Conservation (phyloP, 2,888 invertebrate genomes). For the Silvanus unidentatus region DNA sequence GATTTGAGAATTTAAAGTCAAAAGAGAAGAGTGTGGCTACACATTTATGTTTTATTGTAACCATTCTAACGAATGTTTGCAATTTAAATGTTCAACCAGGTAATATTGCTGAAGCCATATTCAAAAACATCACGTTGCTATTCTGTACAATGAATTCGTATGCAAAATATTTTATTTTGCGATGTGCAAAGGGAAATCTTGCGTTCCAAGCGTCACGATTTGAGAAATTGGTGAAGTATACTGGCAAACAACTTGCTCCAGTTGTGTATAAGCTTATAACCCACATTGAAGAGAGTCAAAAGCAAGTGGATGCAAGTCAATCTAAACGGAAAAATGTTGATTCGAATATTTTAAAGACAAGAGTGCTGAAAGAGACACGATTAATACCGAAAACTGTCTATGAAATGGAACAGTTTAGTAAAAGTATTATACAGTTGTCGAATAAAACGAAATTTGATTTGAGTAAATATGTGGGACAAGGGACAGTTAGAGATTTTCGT, state of each 20-base stretch:
- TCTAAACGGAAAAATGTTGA: constrained; percentile 36
- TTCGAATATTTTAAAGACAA: constrained; percentile 41
- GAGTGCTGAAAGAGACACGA: constrained; percentile 56
- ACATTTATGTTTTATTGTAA: constrained; percentile 53
- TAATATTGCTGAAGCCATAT: constrained; percentile 50
- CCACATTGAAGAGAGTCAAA: constrained; percentile 52
- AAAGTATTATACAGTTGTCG: constrained; percentile 53
- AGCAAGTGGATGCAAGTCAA: constrained; percentile 31
- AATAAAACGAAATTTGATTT: constrained; percentile 55
- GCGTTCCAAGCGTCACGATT: constrained; percentile 52
- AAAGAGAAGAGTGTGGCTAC: constrained; percentile 54
- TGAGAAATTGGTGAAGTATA: constrained; percentile 52
- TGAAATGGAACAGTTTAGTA: constrained; percentile 60
- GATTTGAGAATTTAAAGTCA: constrained; percentile 46
- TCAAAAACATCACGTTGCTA: constrained; percentile 52
- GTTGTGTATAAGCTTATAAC: constrained; percentile 54
- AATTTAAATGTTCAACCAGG: constrained; percentile 52
- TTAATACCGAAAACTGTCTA: constrained; percentile 60
- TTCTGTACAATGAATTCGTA: constrained; percentile 53
- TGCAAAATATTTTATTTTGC: constrained; percentile 54
- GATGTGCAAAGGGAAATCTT: constrained; percentile 47
- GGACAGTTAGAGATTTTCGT: constrained; percentile 60
- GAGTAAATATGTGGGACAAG: constrained; percentile 54
- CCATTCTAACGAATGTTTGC: constrained; percentile 49
- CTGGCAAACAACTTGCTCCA: constrained; percentile 55